These are phyloP conservation scores for Diuraphis noxia DNA, from an alignment of 1,140 invertebrate genomes.

Conservation along the genomic window DNA sequence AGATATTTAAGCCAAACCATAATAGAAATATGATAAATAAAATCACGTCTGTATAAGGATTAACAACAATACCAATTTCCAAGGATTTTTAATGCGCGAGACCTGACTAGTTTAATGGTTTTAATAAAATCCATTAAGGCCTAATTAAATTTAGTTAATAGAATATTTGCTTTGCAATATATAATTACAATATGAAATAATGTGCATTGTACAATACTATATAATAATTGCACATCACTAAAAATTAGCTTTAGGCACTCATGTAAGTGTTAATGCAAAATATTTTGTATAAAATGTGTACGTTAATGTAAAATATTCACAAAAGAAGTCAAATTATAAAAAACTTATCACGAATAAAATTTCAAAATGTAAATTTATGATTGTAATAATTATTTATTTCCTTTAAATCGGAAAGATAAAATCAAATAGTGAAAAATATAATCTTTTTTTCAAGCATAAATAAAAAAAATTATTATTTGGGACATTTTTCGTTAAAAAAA, in stretches of 20 bases:
- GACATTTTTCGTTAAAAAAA: neutral
- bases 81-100: neutral
- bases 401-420: neutral
- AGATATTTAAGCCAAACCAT: neutral
- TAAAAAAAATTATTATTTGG: neutral
- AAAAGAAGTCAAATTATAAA: neutral
- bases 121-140: neutral
- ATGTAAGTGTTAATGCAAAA: neutral
- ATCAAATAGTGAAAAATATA: neutral
- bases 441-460: too few relatives aligned
- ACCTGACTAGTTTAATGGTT: slow-evolving; percentile 8
- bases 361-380: too few relatives aligned
- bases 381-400: neutral
- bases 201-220: neutral
- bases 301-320: neutral
- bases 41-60: neutral
- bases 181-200: neutral
- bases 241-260: neutral
- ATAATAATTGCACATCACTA: neutral
- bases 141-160: neutral
- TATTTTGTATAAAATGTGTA: neutral
- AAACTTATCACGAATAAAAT: neutral
- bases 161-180: neutral
- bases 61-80: neutral
- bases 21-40: slow-evolving; percentile 11